A percentile compares a stretch with the other conserved stretches of the same genome.
Evolutionary conservation across 2,113 vertebrate species (phyloP).

Genomic region (Merops nubicus): DNA sequence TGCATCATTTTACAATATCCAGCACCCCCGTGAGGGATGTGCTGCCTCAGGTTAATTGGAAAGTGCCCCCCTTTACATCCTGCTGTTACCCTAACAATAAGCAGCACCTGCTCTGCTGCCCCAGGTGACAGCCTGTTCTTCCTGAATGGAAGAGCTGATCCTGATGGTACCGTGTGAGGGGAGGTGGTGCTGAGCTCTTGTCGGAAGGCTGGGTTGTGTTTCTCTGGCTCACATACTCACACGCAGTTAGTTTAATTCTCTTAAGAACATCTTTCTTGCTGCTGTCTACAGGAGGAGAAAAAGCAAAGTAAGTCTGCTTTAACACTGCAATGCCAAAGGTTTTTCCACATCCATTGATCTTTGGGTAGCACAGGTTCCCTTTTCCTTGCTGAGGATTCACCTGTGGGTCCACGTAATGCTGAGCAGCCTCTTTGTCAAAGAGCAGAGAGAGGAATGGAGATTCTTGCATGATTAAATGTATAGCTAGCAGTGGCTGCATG

Average conservation of each 20-base stretch:
- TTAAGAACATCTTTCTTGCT: neutral
- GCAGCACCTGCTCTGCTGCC: neutral
- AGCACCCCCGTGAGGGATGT: neutral
- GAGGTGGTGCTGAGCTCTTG: neutral
- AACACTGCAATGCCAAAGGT: neutral
- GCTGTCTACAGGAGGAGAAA: neutral
- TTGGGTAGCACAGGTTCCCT: neutral
- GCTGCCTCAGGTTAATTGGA: neutral
- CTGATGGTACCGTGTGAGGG: neutral
- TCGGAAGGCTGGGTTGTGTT: neutral
- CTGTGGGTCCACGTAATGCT: neutral
- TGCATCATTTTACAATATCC: neutral
- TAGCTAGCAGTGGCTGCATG: neutral
- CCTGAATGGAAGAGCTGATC: neutral
- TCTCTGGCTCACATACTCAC: neutral
- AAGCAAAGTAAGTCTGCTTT: neutral
- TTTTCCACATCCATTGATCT: neutral
- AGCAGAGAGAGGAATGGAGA: neutral
- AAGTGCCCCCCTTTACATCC: neutral
- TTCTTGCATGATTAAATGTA: neutral
- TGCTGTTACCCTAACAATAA: neutral
- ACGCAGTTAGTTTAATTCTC: neutral
- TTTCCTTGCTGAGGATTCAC: neutral
- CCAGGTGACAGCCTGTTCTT: neutral
- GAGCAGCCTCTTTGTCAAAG: too few relatives aligned